Evolutionary conservation across 2,113 vertebrate genomes (phyloP).

Genomic region (Thryonomys swinderianus): DNA sequence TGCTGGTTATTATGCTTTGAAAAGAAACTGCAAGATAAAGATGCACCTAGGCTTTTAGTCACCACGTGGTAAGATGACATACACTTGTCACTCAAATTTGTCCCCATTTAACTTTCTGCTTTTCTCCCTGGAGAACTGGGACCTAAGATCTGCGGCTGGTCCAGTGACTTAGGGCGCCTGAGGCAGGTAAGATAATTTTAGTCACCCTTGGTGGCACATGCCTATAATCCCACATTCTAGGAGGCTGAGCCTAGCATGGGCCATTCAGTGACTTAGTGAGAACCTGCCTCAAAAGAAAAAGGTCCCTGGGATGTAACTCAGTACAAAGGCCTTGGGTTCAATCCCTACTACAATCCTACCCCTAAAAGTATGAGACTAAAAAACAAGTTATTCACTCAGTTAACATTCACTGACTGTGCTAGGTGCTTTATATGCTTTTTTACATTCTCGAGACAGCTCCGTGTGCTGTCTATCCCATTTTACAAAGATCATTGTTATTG

Average conservation of each 20-base stretch:
- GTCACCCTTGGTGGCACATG: background rate
- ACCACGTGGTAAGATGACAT: background rate
- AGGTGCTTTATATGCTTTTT: background rate
- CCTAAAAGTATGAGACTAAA: background rate
- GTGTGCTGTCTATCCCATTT: background rate
- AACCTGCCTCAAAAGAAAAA: background rate
- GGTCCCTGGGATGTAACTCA: background rate
- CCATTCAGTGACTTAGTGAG: background rate
- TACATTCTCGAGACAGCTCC: background rate
- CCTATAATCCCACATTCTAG: background rate
- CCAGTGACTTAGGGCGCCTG: background rate
- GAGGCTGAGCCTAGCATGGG: background rate
- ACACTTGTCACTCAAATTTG: background rate
- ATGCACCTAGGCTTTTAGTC: background rate
- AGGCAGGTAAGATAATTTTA: background rate
- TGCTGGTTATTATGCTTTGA: background rate
- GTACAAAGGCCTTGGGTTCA: background rate
- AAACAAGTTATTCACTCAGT: slow-evolving; percentile 12
- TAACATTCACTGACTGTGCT: background rate
- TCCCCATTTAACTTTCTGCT: background rate
- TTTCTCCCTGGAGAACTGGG: background rate
- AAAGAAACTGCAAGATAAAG: background rate
- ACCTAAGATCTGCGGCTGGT: background rate
- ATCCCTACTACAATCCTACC: background rate
- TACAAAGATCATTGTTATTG: background rate